A percentile compares a stretch with the other conserved stretches of the same genome.
Evolutionary conservation across 2,797 vertebrate genomes (phyloP).

Genomic region (Gadopsis bispinosus): DNA sequence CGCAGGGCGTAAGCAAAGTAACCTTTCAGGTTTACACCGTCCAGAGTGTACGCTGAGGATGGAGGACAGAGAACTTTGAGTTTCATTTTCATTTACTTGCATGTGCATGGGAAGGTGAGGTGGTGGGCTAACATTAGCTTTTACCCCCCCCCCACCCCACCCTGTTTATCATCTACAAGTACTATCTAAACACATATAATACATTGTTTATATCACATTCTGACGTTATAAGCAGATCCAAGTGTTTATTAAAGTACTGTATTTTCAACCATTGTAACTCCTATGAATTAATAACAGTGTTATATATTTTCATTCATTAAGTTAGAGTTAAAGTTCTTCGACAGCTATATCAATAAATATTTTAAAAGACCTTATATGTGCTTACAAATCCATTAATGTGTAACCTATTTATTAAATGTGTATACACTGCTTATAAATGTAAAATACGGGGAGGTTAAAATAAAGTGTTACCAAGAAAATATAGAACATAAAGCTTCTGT

Average conservation of each 20-base stretch:
- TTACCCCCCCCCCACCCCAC: neutral
- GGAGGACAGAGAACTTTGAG: neutral
- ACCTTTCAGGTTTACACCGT: constrained; percentile 92
- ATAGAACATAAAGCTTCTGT: neutral
- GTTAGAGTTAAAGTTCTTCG: neutral
- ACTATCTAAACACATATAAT: neutral
- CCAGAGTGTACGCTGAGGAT: constrained; percentile 89
- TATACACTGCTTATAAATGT: neutral
- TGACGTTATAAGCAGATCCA: too few species aligned
- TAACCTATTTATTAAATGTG: neutral
- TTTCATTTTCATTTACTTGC: neutral
- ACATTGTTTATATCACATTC: too few species aligned
- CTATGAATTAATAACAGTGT: neutral
- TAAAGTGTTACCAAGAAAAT: neutral
- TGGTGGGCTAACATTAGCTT: neutral
- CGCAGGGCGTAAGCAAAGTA: constrained; percentile 96
- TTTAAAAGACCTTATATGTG: neutral
- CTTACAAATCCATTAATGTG: neutral
- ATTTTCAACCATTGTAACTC: neutral
- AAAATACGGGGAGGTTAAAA: neutral
- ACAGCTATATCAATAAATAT: neutral
- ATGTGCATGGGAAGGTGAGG: neutral
- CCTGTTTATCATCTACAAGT: neutral
- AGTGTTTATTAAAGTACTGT: neutral
- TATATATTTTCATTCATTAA: neutral